Evolutionary conservation across 2,888 invertebrate genomes (phyloP).

Genomic region (Noctuana brunneofusca): DNA sequence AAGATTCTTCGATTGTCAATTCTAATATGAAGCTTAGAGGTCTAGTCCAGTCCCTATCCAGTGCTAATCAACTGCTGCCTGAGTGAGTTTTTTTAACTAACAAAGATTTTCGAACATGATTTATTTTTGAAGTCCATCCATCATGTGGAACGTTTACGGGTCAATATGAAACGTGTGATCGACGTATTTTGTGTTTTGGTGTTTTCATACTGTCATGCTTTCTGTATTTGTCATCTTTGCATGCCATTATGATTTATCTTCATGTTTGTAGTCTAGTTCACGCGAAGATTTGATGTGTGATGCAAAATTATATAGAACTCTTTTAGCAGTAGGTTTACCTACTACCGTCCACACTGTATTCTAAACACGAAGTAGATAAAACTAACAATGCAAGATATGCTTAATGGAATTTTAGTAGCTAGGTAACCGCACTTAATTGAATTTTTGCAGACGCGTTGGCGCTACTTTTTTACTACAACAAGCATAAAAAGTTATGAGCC

Average conservation of each 20-base stretch:
- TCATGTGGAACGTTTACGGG: constrained; percentile 50
- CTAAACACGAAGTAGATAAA: constrained; percentile 66
- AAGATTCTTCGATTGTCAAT: constrained; percentile 51
- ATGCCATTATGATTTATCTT: constrained; percentile 73
- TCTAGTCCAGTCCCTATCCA: constrained; percentile 59
- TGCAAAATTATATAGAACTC: constrained; percentile 40
- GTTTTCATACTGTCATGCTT: constrained; percentile 71
- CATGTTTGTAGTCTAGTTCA: constrained; percentile 61
- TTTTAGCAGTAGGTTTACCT: constrained; percentile 48
- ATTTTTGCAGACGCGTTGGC: constrained; percentile 55
- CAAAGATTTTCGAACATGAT: constrained; percentile 63
- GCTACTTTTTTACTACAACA: constrained; percentile 82
- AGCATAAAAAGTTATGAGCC: constrained; percentile 54
- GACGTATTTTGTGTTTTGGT: constrained; percentile 51
- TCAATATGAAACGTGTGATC: constrained; percentile 41
- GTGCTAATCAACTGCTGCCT: constrained; percentile 82
- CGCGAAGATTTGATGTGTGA: constrained; percentile 46
- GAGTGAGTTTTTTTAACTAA: constrained; percentile 81
- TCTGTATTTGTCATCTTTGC: constrained; percentile 71
- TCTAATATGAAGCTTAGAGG: constrained; percentile 61
- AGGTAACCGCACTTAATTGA: constrained; percentile 50
- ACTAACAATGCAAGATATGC: constrained; percentile 66
- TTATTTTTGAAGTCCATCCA: constrained; percentile 82
- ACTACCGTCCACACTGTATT: constrained; percentile 59
- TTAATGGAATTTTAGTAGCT: constrained; percentile 57